Conservation (phyloP, 2,888 invertebrate species). For the Esperia sulphurella region DNA sequence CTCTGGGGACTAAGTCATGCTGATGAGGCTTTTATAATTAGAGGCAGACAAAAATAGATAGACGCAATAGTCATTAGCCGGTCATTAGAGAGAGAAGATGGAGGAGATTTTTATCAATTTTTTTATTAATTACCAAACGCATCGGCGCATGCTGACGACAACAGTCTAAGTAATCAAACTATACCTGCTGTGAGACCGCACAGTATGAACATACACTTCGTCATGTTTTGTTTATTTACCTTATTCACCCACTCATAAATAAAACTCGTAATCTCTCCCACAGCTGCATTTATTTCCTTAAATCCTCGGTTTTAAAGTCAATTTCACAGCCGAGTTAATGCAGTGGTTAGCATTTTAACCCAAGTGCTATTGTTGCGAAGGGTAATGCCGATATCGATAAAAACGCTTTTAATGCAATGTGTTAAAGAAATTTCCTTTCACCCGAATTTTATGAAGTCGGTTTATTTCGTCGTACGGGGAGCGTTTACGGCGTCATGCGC, state of each 20-base stretch:
- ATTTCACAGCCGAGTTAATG: constrained; percentile 9
- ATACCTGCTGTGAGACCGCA: no score
- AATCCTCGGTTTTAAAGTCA: constrained; percentile 1
- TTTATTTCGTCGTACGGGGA: constrained; percentile 48
- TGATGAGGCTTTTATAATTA: no score
- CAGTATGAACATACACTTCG: no score
- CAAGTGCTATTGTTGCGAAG: constrained; percentile 16
- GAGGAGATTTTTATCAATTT: no score
- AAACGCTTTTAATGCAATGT: constrained; percentile 36
- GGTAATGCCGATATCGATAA: constrained; percentile 23
- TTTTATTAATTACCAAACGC: no score
- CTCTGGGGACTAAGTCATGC: background rate
- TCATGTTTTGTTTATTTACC: no score
- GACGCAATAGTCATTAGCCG: no score
- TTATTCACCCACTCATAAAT: no score
- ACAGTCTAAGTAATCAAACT: no score
- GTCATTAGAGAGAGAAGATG: no score
- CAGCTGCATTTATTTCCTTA: background rate
- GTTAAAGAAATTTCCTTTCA: constrained; percentile 47
- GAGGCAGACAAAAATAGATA: no score
- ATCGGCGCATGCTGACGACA: no score
- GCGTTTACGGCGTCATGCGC: constrained; percentile 65
- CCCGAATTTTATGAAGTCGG: constrained; percentile 49
- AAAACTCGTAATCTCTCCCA: background rate
- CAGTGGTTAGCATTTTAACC: constrained; percentile 3